Conservation (phyloP, 2,888 invertebrate genomes). For the Eupithecia tripunctaria region DNA sequence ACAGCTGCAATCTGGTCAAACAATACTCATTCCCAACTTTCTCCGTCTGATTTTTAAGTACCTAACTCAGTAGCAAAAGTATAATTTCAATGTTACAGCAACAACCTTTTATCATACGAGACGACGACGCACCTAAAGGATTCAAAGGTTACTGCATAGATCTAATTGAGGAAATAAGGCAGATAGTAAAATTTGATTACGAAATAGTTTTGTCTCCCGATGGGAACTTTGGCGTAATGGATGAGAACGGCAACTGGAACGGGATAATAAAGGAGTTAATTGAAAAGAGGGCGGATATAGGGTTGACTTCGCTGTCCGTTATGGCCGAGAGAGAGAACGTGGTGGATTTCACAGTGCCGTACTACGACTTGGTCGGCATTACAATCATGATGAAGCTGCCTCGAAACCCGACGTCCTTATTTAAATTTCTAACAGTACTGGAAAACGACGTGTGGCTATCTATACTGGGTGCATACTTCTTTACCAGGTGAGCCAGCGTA, state of each 20-base stretch:
- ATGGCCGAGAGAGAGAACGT: slow-evolving; percentile 99
- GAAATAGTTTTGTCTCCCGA: slow-evolving; percentile 93
- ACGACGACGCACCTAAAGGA: slow-evolving; percentile 86
- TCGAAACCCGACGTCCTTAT: slow-evolving; percentile 94
- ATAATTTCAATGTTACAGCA: slow-evolving; percentile 78
- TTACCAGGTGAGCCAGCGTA: slow-evolving; percentile 88
- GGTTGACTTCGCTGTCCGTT: slow-evolving; percentile 95
- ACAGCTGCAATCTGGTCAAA: slow-evolving; percentile 70
- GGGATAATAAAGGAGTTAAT: slow-evolving; percentile 92
- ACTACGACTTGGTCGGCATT: slow-evolving; percentile 98
- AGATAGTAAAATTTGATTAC: slow-evolving; percentile 94
- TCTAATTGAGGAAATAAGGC: slow-evolving; percentile 93
- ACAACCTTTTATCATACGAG: slow-evolving; percentile 92
- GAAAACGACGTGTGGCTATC: slow-evolving; percentile 99
- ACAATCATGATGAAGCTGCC: slow-evolving; percentile 98
- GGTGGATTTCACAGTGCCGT: slow-evolving; percentile 99
- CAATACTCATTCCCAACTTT: slow-evolving; percentile 53
- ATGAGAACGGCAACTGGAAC: slow-evolving; percentile 93
- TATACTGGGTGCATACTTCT: slow-evolving; percentile 96
- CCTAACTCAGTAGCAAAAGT: background rate
- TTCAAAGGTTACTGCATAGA: slow-evolving; percentile 97
- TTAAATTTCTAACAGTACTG: slow-evolving; percentile 97
- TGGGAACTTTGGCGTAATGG: slow-evolving; percentile 94
- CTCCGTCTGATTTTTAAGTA: slow-evolving; percentile 48
- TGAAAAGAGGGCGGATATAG: slow-evolving; percentile 96